Percentiles rank a stretch among this genome's conserved stretches.
These are phyloP conservation scores for Tenualosa thibaudeaui DNA, from an alignment of 2,797 vertebrate species.

Conservation along the genomic window DNA sequence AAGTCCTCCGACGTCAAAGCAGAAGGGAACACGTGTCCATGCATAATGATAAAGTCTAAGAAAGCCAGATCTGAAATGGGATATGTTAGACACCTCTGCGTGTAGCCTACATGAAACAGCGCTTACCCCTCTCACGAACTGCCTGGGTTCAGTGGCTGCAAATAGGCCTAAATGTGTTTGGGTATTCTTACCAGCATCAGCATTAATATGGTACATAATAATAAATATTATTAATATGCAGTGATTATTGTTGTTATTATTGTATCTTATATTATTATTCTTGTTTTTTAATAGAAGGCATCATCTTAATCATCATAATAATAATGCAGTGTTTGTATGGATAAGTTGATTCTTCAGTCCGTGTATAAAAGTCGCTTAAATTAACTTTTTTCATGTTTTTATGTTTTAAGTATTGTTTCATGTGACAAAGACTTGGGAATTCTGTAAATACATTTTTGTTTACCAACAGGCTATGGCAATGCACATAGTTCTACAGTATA, in stretches of 20 bases:
- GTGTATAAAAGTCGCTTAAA: not conserved
- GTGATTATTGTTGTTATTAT: not conserved
- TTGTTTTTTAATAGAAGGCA: not conserved
- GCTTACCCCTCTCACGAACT: not conserved
- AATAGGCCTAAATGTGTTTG: not conserved
- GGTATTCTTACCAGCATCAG: not conserved
- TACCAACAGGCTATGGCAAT: not conserved
- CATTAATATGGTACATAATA: not conserved
- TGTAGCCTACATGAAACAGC: not conserved
- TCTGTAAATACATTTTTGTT: not conserved
- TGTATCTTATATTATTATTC: not conserved
- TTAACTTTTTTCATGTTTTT: not conserved
- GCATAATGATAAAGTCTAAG: slow-evolving; percentile 13
- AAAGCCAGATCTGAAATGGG: not conserved
- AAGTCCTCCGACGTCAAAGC: not conserved
- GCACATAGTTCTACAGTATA: not conserved
- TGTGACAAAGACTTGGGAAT: not conserved
- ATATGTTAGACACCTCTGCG: not conserved
- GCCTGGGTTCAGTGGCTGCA: not conserved
- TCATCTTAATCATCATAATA: too few species aligned
- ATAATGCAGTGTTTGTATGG: too few species aligned
- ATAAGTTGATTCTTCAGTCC: not conserved
- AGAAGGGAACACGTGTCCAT: not conserved
- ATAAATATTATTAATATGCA: not conserved
- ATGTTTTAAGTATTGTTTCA: not conserved